Conservation (phyloP, 2,888 invertebrate species). For the Lysandra coridon region DNA sequence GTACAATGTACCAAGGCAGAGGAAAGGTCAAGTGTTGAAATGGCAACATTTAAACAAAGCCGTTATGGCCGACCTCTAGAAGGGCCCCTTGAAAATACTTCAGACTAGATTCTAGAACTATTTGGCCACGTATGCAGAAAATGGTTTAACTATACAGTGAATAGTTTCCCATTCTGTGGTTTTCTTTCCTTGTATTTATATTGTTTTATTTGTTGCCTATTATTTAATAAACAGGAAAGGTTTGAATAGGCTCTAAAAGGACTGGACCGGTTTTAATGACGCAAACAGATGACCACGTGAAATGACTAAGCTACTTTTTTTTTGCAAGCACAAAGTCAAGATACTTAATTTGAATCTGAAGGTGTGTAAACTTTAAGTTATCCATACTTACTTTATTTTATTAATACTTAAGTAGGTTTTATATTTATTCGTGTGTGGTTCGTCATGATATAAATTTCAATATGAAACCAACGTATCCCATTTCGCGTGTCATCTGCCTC, state of each 20-base stretch:
- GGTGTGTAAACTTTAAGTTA: no score
- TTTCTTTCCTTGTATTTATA: not conserved
- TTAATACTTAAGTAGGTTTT: not conserved
- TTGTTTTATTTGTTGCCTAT: not conserved
- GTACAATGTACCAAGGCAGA: slow-evolving; percentile 11
- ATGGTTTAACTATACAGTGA: not conserved
- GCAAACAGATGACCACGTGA: not conserved
- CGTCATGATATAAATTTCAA: slow-evolving; percentile 33
- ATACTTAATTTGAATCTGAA: not conserved
- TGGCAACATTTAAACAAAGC: slow-evolving; percentile 29
- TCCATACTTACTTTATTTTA: no score
- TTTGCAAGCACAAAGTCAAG: not conserved
- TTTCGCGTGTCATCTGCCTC: slow-evolving; percentile 51
- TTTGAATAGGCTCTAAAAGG: no score
- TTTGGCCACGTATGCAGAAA: not conserved
- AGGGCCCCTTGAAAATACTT: not conserved
- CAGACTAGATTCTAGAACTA: not conserved
- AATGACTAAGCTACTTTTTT: not conserved
- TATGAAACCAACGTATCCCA: slow-evolving; percentile 49
- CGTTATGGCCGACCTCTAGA: slow-evolving; percentile 16
- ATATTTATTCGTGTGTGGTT: not conserved
- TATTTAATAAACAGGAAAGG: no score
- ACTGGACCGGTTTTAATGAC: not conserved
- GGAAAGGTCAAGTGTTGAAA: slow-evolving; percentile 26
- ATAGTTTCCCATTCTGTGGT: not conserved